Conservation (phyloP, 2,113 vertebrate genomes). For the Oryzias javanicus region DNA sequence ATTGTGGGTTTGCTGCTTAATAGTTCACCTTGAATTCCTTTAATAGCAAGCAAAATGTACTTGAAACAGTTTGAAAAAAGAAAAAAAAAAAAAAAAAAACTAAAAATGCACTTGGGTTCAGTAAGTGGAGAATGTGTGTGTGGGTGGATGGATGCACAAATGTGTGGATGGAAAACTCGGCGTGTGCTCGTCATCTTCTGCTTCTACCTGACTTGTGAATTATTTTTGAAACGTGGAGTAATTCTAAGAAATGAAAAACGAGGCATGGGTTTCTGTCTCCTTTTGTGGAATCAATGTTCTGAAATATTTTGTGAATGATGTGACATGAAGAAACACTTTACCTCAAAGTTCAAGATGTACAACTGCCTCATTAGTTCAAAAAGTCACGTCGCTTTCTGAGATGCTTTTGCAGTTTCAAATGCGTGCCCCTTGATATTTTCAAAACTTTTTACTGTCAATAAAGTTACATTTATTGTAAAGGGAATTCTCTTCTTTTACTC, state of each 20-base stretch:
- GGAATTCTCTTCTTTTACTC: slow-evolving; percentile 29
- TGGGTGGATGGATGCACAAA: slow-evolving; percentile 54
- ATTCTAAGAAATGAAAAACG: slow-evolving; percentile 60
- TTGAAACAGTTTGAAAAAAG: slow-evolving; percentile 74
- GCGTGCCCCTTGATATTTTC: slow-evolving; percentile 75
- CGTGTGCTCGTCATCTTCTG: slow-evolving; percentile 76
- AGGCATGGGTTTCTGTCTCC: slow-evolving; percentile 72
- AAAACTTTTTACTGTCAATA: slow-evolving; percentile 83
- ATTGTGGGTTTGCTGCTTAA: slow-evolving; percentile 77
- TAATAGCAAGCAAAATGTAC: slow-evolving; percentile 72
- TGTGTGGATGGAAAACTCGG: slow-evolving; percentile 72
- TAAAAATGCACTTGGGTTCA: slow-evolving; percentile 77
- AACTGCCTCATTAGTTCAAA: slow-evolving; percentile 82
- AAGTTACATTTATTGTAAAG: slow-evolving; percentile 80
- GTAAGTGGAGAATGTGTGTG: slow-evolving; percentile 62
- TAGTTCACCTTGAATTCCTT: slow-evolving; percentile 65
- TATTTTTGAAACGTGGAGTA: slow-evolving; percentile 70
- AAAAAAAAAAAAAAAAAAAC: slow-evolving; percentile 65
- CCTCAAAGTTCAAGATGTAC: slow-evolving; percentile 81
- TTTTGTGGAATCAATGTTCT: slow-evolving; percentile 72
- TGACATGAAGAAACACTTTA: slow-evolving; percentile 81
- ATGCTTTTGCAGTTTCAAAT: slow-evolving; percentile 76
- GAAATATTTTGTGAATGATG: slow-evolving; percentile 78
- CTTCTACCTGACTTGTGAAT: slow-evolving; percentile 78
- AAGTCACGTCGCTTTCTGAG: slow-evolving; percentile 75